A percentile compares a stretch with the other conserved stretches of the same genome.
phyloP scores from a whole-genome alignment of 2,888 invertebrate genomes.

The Horisme vitalbata region DNA sequence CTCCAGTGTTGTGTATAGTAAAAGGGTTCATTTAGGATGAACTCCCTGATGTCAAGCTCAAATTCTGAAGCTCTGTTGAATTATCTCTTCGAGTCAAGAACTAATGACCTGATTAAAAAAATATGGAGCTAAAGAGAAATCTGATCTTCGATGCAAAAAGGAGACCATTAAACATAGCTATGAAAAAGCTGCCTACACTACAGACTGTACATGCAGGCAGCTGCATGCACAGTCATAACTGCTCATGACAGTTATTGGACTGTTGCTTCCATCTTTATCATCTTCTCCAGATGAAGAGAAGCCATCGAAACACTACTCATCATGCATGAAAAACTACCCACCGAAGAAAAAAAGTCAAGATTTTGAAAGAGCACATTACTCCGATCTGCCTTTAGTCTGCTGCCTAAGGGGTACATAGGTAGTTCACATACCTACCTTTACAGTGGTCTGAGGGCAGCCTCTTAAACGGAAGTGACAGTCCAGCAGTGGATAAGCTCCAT shows the following conservation, averaged over 20 bases:
- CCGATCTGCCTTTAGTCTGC: no score
- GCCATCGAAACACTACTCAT: slow-evolving; percentile 98
- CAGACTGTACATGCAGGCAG: slow-evolving; percentile 99
- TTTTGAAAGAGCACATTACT: slow-evolving; percentile 98
- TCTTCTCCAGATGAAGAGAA: no score
- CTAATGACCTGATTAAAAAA: slow-evolving; percentile 93
- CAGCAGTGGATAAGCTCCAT: no score
- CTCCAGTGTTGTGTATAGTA: slow-evolving; percentile 81
- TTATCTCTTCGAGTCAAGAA: slow-evolving; percentile 97
- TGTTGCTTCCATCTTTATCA: no score
- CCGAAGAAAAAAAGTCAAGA: slow-evolving; percentile 97
- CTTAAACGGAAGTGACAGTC: no score
- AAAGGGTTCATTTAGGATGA: slow-evolving; percentile 95
- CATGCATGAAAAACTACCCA: slow-evolving; percentile 99
- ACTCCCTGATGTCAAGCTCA: slow-evolving; percentile 91
- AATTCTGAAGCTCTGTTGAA: slow-evolving; percentile 96
- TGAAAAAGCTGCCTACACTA: slow-evolving; percentile 99
- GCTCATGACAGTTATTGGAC: no score
- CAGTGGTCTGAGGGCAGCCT: no score
- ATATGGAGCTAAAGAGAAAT: slow-evolving; percentile 77
- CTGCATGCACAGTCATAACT: slow-evolving; percentile 99
- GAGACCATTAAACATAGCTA: slow-evolving; percentile 99
- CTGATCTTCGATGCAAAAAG: slow-evolving; percentile 97
- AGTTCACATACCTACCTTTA: no score
- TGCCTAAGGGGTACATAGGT: no score